Conservation (phyloP, 2,113 vertebrate genomes). For the Daphoenositta chrysoptera region DNA sequence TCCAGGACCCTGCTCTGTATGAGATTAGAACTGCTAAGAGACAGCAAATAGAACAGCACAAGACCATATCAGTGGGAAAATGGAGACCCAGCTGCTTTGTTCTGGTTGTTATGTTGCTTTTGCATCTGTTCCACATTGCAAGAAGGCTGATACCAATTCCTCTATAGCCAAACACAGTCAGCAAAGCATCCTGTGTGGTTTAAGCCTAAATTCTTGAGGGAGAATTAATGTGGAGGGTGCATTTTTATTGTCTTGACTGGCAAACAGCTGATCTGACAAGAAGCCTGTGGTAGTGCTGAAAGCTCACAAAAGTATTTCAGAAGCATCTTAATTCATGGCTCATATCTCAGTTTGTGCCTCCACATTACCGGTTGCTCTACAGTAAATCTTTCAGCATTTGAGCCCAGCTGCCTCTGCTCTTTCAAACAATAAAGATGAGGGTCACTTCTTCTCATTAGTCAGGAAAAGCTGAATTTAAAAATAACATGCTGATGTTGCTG, state of each 20-base stretch:
- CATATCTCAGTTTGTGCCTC: slow-evolving; percentile 2
- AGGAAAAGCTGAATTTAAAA: slow-evolving; percentile 38
- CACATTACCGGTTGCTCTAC: background rate
- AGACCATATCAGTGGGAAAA: background rate
- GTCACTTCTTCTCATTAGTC: slow-evolving; percentile 33
- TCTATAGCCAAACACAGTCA: background rate
- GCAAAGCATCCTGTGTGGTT: background rate
- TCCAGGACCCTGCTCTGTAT: background rate
- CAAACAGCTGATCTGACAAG: slow-evolving; percentile 10
- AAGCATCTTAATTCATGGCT: background rate
- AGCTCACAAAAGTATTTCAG: background rate
- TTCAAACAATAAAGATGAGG: background rate
- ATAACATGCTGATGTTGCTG: slow-evolving; percentile 33
- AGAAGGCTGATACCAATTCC: background rate
- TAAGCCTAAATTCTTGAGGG: background rate
- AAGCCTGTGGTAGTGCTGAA: background rate
- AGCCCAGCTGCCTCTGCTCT: background rate
- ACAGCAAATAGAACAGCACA: background rate
- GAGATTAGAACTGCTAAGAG: background rate
- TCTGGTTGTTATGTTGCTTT: background rate
- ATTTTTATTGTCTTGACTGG: background rate
- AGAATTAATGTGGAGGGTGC: background rate
- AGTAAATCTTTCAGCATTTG: slow-evolving; percentile 33
- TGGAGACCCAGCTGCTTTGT: background rate
- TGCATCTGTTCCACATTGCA: background rate